Base-by-base conservation (phyloP, 2,797 vertebrate species). In the Mus caroli region DNA sequence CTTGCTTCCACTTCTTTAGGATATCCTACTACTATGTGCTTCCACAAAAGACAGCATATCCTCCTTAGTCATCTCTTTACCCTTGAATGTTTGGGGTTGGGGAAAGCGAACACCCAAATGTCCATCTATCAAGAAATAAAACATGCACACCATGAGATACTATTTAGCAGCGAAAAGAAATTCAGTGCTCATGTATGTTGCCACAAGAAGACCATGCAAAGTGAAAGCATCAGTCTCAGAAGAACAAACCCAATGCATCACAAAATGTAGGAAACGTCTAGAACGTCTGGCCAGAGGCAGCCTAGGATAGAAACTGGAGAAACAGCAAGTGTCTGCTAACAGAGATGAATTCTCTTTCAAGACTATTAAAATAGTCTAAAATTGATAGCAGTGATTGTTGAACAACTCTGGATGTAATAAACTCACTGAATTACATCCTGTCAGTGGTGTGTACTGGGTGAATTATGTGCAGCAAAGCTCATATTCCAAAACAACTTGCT, bases 401-500 rank as follows among this genome's bases (percentile, higher is more conserved):
- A 31, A 82, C 19, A 90, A 40, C 67, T 76, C 62, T 85, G n/a
- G 77, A 54, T 88, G 88, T 20, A 85, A 28, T 50, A 78, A 87
- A 87, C 37, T 11, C 31, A 86, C 0, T 78, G 34, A 90, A 40
- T 2, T 89, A 3, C 26, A 89, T 6, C 67, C 2, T 92, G 34
- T 75, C 86, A 95, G 60, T 31, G 37, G 40, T 86, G 22, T n/a
- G 56, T 15, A 26, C 52, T 75, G 22, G 13, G 46, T 94, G 52
- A 84, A 56, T 46, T 60, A 71, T 12, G 64, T 24, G 31, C 12
- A 75, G 78, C 50, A 56, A 96, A 91, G 40, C 69, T 92, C 34
- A 56, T 88, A 89, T 60, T 92, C 62, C 69, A 90, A 92, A 95
- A 52, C 13, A 77, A 94, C 88, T 24, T n/a, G 1, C 69, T 83